Percentiles rank a stretch among this genome's conserved stretches.
phyloP scores from a whole-genome alignment of 1,140 invertebrate genomes.

The Papilio polytes region DNA sequence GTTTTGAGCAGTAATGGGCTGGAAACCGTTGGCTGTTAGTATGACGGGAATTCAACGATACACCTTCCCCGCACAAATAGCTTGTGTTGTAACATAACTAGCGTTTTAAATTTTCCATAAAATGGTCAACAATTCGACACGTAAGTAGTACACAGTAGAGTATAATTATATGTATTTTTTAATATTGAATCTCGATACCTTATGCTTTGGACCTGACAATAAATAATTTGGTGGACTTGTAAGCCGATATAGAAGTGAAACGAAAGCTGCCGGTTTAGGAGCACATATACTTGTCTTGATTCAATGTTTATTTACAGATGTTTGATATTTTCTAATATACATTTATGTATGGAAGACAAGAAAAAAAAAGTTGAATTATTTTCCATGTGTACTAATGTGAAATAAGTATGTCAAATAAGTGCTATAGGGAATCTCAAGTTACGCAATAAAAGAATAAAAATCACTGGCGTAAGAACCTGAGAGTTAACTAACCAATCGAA shows the following conservation, averaged over 20 bases:
- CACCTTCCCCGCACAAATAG: too few relatives aligned
- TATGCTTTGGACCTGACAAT: conserved; percentile 40
- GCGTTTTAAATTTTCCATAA: background rate
- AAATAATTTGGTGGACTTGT: conserved; percentile 65
- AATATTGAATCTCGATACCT: conserved; percentile 14
- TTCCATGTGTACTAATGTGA: background rate
- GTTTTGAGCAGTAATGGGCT: too few relatives aligned
- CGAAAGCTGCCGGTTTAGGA: conserved; percentile 57
- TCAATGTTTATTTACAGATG: conserved; percentile 17
- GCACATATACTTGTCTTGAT: conserved; percentile 39
- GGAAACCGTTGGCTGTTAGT: too few relatives aligned
- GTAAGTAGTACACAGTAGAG: too few relatives aligned
- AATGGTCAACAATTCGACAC: background rate
- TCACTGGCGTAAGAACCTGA: too few relatives aligned
- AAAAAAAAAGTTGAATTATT: background rate
- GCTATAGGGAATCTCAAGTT: too few relatives aligned
- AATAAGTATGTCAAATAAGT: background rate
- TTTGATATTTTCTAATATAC: background rate
- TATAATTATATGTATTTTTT: background rate
- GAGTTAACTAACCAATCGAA: too few relatives aligned
- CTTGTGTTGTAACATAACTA: too few relatives aligned
- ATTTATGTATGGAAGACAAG: background rate
- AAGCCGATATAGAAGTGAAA: conserved; percentile 61
- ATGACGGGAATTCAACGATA: too few relatives aligned
- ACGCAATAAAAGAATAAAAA: too few relatives aligned